Base-by-base conservation (phyloP, 2,113 vertebrate genomes). In the Notarius quadriscutis region DNA sequence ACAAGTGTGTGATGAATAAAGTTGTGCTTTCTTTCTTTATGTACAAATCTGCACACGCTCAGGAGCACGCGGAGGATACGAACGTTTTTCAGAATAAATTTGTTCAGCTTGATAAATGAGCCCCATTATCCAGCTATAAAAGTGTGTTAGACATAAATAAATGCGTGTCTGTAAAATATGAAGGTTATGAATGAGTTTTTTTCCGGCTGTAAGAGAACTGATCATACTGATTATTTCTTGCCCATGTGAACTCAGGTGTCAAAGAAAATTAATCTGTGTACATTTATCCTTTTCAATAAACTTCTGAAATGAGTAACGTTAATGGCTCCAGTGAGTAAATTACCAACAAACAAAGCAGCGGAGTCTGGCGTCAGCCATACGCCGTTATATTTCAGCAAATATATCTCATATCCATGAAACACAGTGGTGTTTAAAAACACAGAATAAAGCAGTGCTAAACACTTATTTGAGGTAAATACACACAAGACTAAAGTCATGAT, bases 341-440 rank as follows among this genome's bases (percentile, higher is more conserved):
- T 34, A 75, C 41, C 17, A 50, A 50, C 34, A 50, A 74, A 74
- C 17, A 22, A 51, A 25, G 0, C 30, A 20, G 69, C 41, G 30
- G 69, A 72, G 69, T 50, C 72, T 12, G 8, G 1, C 11, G 15
- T 72, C 2, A 41, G 34, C 7, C 9, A 5, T 22, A 18, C 69
- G 2, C 22, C 71, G 62, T 81, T 81, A 81, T 62, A 60, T 81
- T 71, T 34, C 69, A 71, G 69, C 30, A 41, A 72, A 72, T 72
- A 34, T 0, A 20, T 41, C 69, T 81, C 71, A 50, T 74, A 74
- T 18, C 41, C 57, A 62, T 25, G 6, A 81, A 48, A 81, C 57
- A 81, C 2, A 25, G 30, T 20, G 18, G 17, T 80, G 67, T 4
- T 18, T 25, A 22, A 77, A 50, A 8, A 63, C 48, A 48, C 48